Evolutionary conservation across 2,888 invertebrate genomes (phyloP).

Genomic region (Argyresthia albistria): DNA sequence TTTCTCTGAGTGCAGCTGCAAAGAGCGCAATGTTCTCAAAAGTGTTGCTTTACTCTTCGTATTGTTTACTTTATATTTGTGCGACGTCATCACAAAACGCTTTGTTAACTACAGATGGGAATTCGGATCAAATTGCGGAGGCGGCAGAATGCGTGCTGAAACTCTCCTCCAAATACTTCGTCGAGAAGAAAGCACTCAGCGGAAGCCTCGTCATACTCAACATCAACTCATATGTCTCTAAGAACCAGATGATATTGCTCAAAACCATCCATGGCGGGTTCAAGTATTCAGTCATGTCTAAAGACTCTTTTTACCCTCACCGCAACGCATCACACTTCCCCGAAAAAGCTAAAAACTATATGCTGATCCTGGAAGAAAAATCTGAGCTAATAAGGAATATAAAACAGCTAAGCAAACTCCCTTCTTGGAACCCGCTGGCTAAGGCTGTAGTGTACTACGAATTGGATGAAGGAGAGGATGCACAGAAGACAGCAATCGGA

Average conservation of each 20-base stretch:
- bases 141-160: slow-evolving; percentile 65
- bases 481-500: slow-evolving; percentile 33
- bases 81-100: slow-evolving; percentile 34
- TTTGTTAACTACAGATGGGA: slow-evolving; percentile 40
- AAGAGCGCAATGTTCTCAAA: background rate
- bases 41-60: background rate
- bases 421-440: slow-evolving; percentile 66
- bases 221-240: slow-evolving; percentile 55
- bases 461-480: slow-evolving; percentile 33
- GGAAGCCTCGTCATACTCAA: slow-evolving; percentile 66
- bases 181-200: slow-evolving; percentile 60
- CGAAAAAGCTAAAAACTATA: slow-evolving; percentile 69
- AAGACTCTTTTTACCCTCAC: slow-evolving; percentile 60
- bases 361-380: slow-evolving; percentile 64
- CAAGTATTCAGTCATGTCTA: slow-evolving; percentile 65
- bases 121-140: slow-evolving; percentile 46
- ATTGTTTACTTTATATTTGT: slow-evolving; percentile 7
- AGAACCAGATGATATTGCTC: slow-evolving; percentile 49
- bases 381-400: slow-evolving; percentile 56
- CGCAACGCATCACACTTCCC: slow-evolving; percentile 67
- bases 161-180: slow-evolving; percentile 65
- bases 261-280: slow-evolving; percentile 55
- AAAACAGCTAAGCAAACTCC: slow-evolving; percentile 55
- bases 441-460: slow-evolving; percentile 59
- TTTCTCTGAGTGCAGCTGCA: background rate